Evolutionary conservation across 2,888 invertebrate species (phyloP), one percentile per base, ranked within the genome.

Genomic region (Incurvaria masculella): DNA sequence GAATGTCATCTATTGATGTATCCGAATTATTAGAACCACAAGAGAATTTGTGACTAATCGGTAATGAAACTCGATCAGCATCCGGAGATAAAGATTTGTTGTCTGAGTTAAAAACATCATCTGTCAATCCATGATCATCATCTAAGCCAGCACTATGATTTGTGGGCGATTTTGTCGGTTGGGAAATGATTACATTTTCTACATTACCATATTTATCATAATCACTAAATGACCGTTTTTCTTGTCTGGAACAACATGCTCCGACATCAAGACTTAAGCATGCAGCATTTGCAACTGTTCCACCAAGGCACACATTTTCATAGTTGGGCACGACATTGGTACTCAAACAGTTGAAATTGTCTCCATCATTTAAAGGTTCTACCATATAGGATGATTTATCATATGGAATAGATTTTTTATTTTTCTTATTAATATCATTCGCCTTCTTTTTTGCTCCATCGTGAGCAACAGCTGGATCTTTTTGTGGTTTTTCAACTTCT

Each of bases 11-110:
- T 43, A 83, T 80, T 4, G 84, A 84, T 1, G 84, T 84, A 57
- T 84, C 84, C 1, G 84, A 84, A 61, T 83, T 84, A 56, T 84
- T 83, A 0, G 84, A 84, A 1, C 83, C 82, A 46, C 68, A 74
- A 0, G 80, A 80, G 61, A 72, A 69, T 55, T 80, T 79, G 26
- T 73, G 72, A 3, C 72, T 68, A 27, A 69, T 56, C 51, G 72
- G 72, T 16, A 72, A 71, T 53, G 70, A 68, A 0, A 69, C 68
- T 59, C 70, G 79, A 51, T 79, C 80, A 51, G 79, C 79, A 57
- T 84, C 84, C 4, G 83, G 81, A 0, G 84, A 83, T 2, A 81
- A 57, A 39, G 82, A 81, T 48, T 83, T 84, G 33, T 81, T 82
- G 44, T 82, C 83, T 2, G 74, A 80, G 55, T 83, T 81, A 50